phyloP scores from a whole-genome alignment of 2,797 vertebrate genomes.

The Notoglanidium macrostoma region DNA sequence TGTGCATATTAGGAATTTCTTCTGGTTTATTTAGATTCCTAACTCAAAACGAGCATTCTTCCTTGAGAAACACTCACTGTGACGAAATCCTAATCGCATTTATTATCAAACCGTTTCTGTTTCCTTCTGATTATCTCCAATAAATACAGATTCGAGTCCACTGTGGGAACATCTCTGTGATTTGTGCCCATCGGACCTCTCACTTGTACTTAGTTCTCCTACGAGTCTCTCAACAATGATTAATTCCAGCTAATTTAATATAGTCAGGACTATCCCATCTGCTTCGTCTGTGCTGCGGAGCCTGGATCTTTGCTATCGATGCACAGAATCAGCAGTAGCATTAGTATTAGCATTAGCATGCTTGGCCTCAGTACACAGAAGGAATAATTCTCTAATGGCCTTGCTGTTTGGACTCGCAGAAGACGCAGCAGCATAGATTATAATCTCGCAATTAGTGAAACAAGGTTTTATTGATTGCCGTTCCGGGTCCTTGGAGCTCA shows the following conservation, averaged over 20 bases:
- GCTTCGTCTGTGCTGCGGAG: not conserved
- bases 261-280: not conserved
- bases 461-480: slow-evolving; percentile 83
- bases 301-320: slow-evolving; percentile 29
- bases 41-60: not conserved
- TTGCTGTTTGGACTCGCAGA: slow-evolving; percentile 79
- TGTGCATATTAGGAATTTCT: not conserved
- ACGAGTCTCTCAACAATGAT: not conserved
- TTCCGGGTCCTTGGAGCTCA: slow-evolving; percentile 67
- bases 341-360: slow-evolving; percentile 52
- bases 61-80: not conserved
- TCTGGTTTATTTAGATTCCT: not conserved
- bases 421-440: slow-evolving; percentile 78
- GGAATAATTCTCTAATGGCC: slow-evolving; percentile 81
- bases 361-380: slow-evolving; percentile 48
- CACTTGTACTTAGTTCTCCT: not conserved
- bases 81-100: not conserved
- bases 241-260: not conserved
- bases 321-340: slow-evolving; percentile 33
- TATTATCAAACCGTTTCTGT: not conserved
- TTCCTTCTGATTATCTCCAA: not conserved
- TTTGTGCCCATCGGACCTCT: not conserved
- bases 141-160: not conserved
- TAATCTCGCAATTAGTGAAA: slow-evolving; percentile 83
- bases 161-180: not conserved